Percentiles rank a stretch among this genome's conserved stretches.
Evolutionary conservation across 2,113 vertebrate genomes (phyloP).

Genomic region (Hemibagrus wyckioides): DNA sequence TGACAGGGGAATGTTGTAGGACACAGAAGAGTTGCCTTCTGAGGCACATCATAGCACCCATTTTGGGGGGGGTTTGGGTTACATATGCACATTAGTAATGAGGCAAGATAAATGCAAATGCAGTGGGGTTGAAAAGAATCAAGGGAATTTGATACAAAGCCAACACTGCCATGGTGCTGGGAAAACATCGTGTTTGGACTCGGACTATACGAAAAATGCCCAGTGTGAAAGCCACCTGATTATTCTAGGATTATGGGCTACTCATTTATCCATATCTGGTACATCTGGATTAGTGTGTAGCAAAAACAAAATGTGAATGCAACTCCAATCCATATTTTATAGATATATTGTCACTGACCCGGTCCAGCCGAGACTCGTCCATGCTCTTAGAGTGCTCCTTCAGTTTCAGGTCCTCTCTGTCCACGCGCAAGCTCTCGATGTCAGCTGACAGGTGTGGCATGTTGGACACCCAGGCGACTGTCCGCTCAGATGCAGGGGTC

Average conservation of each 20-base stretch:
- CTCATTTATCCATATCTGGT: neutral
- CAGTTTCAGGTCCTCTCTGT: slow-evolving; percentile 89
- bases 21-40: too few species aligned
- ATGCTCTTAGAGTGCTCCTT: slow-evolving; percentile 97
- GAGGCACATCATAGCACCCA: too few species aligned
- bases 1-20: too few species aligned
- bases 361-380: slow-evolving; percentile 93
- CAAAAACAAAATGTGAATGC: neutral
- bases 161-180: too few species aligned
- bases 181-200: too few species aligned
- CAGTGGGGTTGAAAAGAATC: too few species aligned
- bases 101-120: too few species aligned
- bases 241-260: neutral
- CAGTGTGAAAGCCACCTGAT: neutral
- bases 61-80: too few species aligned
- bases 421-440: slow-evolving; percentile 91
- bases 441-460: slow-evolving; percentile 96
- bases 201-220: neutral
- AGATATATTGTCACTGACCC: slow-evolving; percentile 73
- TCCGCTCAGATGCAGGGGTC: slow-evolving; percentile 85
- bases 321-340: neutral
- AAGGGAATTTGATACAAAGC: too few species aligned
- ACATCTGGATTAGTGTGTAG: neutral
- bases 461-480: slow-evolving; percentile 96
- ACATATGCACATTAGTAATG: too few species aligned